These are phyloP conservation scores for Rhamnusium bicolor DNA, from an alignment of 2,888 invertebrate species.

Conservation along the genomic window DNA sequence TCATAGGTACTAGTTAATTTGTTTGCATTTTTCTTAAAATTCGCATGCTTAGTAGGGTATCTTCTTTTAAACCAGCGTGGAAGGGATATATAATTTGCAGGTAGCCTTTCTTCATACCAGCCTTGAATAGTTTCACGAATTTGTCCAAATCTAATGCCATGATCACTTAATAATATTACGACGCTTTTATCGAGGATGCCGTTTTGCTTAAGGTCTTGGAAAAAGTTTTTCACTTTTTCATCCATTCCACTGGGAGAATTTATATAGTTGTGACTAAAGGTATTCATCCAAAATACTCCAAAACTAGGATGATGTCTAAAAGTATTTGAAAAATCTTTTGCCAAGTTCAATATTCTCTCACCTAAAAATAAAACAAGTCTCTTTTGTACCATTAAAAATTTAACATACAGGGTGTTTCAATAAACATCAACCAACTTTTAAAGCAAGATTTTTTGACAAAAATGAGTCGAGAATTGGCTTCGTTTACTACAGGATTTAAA, in stretches of 20 bases:
- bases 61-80: slow-evolving; percentile 77
- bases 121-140: slow-evolving; percentile 80
- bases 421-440: no score
- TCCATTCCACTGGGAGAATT: slow-evolving; percentile 82
- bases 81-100: slow-evolving; percentile 80
- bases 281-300: slow-evolving; percentile 87
- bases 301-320: slow-evolving; percentile 79
- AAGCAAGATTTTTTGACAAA: no score
- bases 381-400: no score
- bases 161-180: slow-evolving; percentile 84
- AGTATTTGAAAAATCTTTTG: slow-evolving; percentile 78
- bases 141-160: slow-evolving; percentile 84
- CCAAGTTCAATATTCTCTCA: slow-evolving; percentile 81
- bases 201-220: slow-evolving; percentile 74
- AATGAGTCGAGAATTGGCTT: no score
- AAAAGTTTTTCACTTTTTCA: slow-evolving; percentile 74
- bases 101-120: slow-evolving; percentile 86
- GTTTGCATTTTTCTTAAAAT: slow-evolving; percentile 77
- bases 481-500: no score
- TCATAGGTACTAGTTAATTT: slow-evolving; percentile 85
- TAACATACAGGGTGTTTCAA: no score
- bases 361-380: slow-evolving; percentile 70
- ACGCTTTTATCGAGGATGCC: slow-evolving; percentile 79
- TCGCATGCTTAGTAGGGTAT: slow-evolving; percentile 74
- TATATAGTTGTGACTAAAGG: slow-evolving; percentile 82